Evolutionary conservation across 2,797 vertebrate species (phyloP), one percentile per base, ranked within the genome.

Genomic region (Orientallactaga sibirica): DNA sequence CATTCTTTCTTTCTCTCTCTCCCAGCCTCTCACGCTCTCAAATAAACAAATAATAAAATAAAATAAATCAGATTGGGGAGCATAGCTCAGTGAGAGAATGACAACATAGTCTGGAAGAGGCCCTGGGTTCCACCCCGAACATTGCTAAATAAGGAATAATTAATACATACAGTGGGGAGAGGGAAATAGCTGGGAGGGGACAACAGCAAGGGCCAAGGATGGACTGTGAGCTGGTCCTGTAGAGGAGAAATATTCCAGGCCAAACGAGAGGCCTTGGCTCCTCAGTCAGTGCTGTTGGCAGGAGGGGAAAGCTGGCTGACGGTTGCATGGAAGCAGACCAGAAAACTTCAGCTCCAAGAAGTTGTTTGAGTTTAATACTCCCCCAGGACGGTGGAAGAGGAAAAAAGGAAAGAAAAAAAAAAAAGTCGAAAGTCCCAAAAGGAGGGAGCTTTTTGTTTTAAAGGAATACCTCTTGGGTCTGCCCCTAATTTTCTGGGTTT

Each of bases 401-500:
- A 4, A 52, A 5, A 84, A 66, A 61, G 75, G 29, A 19, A 70
- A 14, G n/a, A 55, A 37, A 33, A 27, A 20, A 64, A 5, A 29
- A 2, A 43, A 64, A 75, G 94, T 86, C 81, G n/a, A 67, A 93
- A 86, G 67, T 91, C 95, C 80, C 20, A 5, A 71, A 87, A 95
- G 91, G 62, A 94, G 81, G 91, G 89, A 86, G 75, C 85, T 95
- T 84, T 93, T 93, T 91, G 81, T 94, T 96, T 95, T 95, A 96
- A 97, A 94, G 77, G 80, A 83, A 74, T 90, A 86, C 90, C 80
- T 94, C 96, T 96, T 92, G 92, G 94, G 95, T 75, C 94, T 95
- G 95, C 88, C 97, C 95, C 88, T 94, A 92, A 94, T 97, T 97
- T 95, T 96, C 95, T 95, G 93, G 87, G 90, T 88, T 96, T 97